Conservation (phyloP, 2,113 vertebrate genomes). For the Sinocyclocheilus maitianheensis region DNA sequence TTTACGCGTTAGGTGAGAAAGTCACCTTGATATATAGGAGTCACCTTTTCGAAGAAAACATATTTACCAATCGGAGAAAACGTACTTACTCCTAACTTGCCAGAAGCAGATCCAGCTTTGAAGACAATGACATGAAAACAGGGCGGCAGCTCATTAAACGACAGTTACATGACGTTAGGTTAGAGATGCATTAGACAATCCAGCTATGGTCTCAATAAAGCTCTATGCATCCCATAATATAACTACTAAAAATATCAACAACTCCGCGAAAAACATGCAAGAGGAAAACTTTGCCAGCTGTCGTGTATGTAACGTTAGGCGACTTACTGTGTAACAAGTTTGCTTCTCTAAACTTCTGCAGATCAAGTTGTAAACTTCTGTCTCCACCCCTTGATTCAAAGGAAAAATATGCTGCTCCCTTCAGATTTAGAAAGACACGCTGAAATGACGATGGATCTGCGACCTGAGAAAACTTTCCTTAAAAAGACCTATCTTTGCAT, state of each 20-base stretch:
- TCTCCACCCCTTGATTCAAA: background rate
- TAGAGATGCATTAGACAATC: conserved; percentile 11
- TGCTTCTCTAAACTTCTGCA: conserved; percentile 1
- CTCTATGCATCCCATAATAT: background rate
- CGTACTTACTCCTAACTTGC: background rate
- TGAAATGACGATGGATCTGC: background rate
- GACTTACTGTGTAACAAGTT: conserved; percentile 15
- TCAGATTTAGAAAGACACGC: background rate
- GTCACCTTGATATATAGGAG: too few species aligned
- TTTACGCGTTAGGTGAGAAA: background rate
- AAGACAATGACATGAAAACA: background rate
- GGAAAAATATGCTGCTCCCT: background rate
- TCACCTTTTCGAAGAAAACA: background rate
- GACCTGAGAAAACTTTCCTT: background rate
- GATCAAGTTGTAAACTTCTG: conserved; percentile 30
- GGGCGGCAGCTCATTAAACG: background rate
- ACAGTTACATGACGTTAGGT: conserved; percentile 14
- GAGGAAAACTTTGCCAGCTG: background rate
- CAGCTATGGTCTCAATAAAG: conserved; percentile 1
- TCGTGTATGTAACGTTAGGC: background rate
- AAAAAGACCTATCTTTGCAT: conserved; percentile 38
- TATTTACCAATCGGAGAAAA: background rate
- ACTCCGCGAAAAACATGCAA: too few species aligned
- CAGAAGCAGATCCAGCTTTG: background rate
- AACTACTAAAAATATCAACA: background rate